Base-by-base conservation (phyloP, 2,797 vertebrate species). In the Okamejei kenojei region DNA sequence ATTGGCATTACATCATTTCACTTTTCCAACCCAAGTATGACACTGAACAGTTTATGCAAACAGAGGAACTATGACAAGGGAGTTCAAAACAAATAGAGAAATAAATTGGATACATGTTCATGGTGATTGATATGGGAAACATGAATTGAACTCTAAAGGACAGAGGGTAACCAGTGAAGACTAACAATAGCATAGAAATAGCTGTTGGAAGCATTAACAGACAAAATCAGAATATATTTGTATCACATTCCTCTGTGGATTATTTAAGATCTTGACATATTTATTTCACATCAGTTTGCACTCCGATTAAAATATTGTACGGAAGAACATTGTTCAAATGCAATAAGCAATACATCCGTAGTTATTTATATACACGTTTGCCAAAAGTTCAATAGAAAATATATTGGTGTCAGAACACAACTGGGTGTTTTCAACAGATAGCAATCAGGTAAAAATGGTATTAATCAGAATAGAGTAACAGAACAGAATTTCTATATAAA, bases 61-160 rank as follows among this genome's bases (percentile, higher is more conserved):
- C 84, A 76, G 29, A 38, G 77, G 15, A 86, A 7, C n/a, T 32
- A 93, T 38, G 81, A 65, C 23, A 65, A 71, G 54, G 15, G 73
- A 63, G 84, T 82, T 45, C 93, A 93, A 94, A 93, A 0, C 63
- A 93, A 93, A 93, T 2, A 11, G 0, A 10, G 61, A 94, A 95
- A 93, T 2, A 93, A 94, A 94, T 26, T 29, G 0, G 78, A 68
- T 0, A 32, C 0, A 9, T 68, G 0, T 94, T 61, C 79, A 84
- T 77, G 93, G 94, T 54, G 7, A 61, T 73, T 7, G 84, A 1
- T 79, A 61, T 81, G 29, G 93, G 6, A 19, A 90, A 21, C 93
- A 94, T 93, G 93, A 21, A 79, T 93, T 93, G 23, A 71, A 93
- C 74, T 0, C 1, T 0, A 6, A 90, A 65, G 84, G 1, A 86